Conservation (phyloP, 2,113 vertebrate species). For the Rallus limicola region DNA sequence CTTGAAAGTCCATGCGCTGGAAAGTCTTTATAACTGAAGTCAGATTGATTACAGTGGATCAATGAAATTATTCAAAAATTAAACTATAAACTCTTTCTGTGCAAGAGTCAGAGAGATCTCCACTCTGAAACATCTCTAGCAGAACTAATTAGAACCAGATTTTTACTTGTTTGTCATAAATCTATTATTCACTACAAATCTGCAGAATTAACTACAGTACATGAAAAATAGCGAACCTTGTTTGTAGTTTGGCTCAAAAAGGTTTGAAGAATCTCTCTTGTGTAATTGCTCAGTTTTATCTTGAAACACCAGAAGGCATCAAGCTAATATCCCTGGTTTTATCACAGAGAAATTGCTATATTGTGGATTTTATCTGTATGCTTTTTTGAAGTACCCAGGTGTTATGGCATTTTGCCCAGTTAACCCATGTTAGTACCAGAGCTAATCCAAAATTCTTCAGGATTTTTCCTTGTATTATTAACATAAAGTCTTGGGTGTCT, state of each 20-base stretch:
- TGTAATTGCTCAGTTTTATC: constrained; percentile 40
- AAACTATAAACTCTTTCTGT: background rate
- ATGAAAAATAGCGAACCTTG: background rate
- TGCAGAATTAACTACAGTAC: background rate
- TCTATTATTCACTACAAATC: background rate
- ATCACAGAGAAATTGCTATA: background rate
- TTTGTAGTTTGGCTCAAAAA: constrained; percentile 18
- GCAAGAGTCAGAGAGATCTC: background rate
- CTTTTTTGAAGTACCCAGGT: background rate
- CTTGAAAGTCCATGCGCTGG: background rate
- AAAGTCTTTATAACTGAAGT: background rate
- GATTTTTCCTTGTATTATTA: background rate
- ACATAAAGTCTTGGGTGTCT: background rate
- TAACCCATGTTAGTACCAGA: background rate
- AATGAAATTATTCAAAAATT: constrained; percentile 17
- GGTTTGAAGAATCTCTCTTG: constrained; percentile 15
- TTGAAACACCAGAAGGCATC: constrained; percentile 27
- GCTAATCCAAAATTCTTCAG: background rate
- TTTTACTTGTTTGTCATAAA: constrained; percentile 16
- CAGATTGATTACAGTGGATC: background rate
- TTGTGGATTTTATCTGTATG: background rate
- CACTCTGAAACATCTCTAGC: background rate
- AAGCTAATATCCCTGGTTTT: constrained; percentile 15
- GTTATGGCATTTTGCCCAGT: background rate
- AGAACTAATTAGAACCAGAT: constrained; percentile 27